These are phyloP conservation scores for Timema cristinae DNA, from an alignment of 2,888 invertebrate genomes.

Conservation along the genomic window DNA sequence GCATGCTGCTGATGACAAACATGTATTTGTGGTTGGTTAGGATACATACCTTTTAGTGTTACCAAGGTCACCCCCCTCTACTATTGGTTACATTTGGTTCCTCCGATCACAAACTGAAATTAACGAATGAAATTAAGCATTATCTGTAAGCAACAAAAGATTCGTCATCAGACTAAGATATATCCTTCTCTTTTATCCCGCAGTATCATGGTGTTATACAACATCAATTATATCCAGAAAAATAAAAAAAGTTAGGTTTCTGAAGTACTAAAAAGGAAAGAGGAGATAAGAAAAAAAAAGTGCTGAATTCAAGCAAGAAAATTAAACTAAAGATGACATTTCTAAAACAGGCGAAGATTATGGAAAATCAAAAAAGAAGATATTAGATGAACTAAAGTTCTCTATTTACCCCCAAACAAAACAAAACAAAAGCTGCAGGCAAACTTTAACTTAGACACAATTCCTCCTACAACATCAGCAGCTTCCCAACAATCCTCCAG, in stretches of 20 bases:
- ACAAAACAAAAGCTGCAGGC: not conserved
- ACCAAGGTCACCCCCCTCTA: not conserved
- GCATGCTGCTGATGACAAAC: not conserved
- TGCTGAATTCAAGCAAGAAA: not conserved
- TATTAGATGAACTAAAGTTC: not conserved
- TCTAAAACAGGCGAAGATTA: not conserved
- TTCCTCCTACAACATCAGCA: not conserved
- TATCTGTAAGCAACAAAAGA: not conserved
- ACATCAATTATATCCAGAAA: not conserved
- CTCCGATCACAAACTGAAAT: not conserved
- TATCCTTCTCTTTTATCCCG: not conserved
- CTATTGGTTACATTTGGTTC: not conserved
- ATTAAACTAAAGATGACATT: not conserved
- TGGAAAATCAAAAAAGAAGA: not conserved
- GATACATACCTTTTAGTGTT: not conserved
- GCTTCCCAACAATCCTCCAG: not conserved
- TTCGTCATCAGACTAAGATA: not conserved
- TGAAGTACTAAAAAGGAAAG: not conserved
- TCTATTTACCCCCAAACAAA: not conserved
- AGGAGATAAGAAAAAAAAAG: not conserved
- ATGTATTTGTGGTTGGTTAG: not conserved
- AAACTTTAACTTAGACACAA: not conserved
- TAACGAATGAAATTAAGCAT: not conserved
- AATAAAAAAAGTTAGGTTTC: not conserved
- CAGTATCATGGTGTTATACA: not conserved